These are phyloP conservation scores for Molossus alvarezi DNA, from an alignment of 2,797 vertebrate genomes.

Conservation along the genomic window DNA sequence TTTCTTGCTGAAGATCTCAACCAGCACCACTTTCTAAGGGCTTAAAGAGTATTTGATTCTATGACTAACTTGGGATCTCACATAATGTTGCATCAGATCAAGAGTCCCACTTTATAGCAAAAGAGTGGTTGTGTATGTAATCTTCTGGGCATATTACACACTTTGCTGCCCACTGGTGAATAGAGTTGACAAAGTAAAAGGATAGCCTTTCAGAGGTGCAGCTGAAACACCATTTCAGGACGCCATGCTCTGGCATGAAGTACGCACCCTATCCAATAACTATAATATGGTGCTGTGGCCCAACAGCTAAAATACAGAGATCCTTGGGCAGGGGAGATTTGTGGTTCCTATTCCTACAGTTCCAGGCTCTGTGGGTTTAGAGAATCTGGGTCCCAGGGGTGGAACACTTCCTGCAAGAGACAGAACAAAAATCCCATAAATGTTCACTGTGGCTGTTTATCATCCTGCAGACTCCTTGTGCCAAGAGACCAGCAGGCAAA, in stretches of 20 bases:
- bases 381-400: not conserved
- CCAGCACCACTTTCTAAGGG: not conserved
- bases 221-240: not conserved
- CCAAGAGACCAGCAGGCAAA: not conserved
- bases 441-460: conserved; percentile 7
- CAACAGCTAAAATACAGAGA: not conserved
- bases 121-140: not conserved
- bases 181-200: not conserved
- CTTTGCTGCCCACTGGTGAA: not conserved
- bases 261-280: not conserved
- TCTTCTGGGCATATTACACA: not conserved
- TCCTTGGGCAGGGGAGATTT: not conserved
- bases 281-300: not conserved
- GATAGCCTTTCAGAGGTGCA: not conserved
- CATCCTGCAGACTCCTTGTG: not conserved
- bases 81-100: not conserved
- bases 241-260: not conserved
- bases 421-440: conserved; percentile 10
- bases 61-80: not conserved
- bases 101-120: not conserved
- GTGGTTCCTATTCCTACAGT: not conserved
- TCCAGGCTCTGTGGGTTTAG: not conserved
- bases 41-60: conserved; percentile 1
- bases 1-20: conserved; percentile 38
- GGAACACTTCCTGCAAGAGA: not conserved